Conservation (phyloP, 2,113 vertebrate genomes). For the Pheucticus melanocephalus region DNA sequence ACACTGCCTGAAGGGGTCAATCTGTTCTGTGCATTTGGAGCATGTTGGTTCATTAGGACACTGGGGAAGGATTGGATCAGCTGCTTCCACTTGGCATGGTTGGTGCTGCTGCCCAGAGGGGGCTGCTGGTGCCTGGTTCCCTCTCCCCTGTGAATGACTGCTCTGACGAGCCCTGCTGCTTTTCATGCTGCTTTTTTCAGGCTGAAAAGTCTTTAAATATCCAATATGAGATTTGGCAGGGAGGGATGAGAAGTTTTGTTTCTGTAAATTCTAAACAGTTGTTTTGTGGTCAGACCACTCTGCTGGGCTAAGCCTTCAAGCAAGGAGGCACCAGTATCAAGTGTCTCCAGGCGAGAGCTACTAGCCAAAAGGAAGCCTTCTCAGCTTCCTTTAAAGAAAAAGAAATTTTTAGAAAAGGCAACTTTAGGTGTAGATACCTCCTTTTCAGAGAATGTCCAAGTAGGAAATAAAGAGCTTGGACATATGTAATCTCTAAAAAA, state of each 20-base stretch:
- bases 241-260: neutral
- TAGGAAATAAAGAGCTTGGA: neutral
- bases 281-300: neutral
- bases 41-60: neutral
- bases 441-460: neutral
- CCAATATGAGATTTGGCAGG: accelerated
- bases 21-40: neutral
- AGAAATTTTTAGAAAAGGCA: neutral
- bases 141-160: neutral
- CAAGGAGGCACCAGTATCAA: neutral
- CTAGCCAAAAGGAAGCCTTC: neutral
- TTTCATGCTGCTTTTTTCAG: neutral
- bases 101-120: neutral
- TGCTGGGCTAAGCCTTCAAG: neutral
- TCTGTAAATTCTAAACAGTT: neutral
- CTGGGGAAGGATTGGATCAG: neutral
- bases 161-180: neutral
- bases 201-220: neutral
- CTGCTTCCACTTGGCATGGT: neutral
- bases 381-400: neutral
- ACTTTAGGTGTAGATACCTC: neutral
- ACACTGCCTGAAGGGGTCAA: neutral
- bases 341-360: neutral
- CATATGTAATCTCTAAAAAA: neutral
- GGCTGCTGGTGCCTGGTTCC: neutral